phyloP scores from a whole-genome alignment of 2,797 vertebrate genomes.

The Mormyrops attenuatus region DNA sequence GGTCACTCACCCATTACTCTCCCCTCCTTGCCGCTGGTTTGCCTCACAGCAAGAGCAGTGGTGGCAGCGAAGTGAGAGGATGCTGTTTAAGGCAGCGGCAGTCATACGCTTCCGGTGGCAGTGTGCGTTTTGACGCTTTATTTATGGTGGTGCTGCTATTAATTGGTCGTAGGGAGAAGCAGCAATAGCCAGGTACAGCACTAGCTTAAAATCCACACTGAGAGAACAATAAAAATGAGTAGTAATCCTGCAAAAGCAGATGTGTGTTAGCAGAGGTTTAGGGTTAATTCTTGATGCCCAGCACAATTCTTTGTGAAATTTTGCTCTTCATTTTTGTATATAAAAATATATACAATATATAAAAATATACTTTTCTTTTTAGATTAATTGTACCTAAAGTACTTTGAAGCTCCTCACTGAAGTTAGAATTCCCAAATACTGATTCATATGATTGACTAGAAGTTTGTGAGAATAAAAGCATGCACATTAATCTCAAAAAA shows the following conservation, averaged over 20 bases:
- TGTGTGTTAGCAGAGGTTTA: neutral
- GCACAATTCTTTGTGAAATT: neutral
- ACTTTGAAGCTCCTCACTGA: neutral
- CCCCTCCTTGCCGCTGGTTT: neutral
- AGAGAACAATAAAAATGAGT: neutral
- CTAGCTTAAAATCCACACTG: neutral
- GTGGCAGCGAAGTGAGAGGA: neutral
- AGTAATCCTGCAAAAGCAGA: neutral
- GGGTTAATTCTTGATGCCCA: neutral
- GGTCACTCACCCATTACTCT: conserved; percentile 30
- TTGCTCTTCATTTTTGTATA: neutral
- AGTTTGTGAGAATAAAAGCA: neutral
- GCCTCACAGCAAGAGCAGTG: neutral
- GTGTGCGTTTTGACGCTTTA: neutral
- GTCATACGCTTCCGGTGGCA: neutral
- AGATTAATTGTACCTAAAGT: neutral
- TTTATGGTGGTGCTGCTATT: neutral
- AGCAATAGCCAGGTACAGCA: neutral
- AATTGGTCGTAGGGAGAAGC: neutral
- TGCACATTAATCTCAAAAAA: neutral
- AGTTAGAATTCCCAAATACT: neutral
- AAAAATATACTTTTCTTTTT: neutral
- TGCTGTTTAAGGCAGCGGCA: neutral
- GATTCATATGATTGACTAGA: neutral
- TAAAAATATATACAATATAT: no score